A percentile compares a stretch with the other conserved stretches of the same genome.
phyloP scores from a whole-genome alignment of 2,797 vertebrate species.

The Brachyalestes nurse region DNA sequence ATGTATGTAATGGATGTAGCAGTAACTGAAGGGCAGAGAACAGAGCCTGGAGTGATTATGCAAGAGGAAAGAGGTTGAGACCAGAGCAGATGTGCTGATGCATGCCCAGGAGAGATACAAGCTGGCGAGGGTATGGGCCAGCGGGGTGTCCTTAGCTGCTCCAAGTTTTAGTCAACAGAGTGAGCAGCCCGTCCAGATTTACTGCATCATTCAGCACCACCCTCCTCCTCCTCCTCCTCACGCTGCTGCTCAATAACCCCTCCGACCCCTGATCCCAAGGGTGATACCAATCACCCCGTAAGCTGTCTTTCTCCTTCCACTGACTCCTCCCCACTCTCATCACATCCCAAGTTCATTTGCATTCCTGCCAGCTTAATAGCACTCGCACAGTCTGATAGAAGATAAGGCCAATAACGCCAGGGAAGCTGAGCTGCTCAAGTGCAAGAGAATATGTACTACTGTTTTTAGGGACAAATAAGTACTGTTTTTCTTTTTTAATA shows the following conservation, averaged over 20 bases:
- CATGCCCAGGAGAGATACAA: constrained; percentile 16
- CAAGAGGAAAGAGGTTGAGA: constrained; percentile 2
- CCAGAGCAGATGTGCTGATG: constrained; percentile 27
- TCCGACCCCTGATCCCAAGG: constrained; percentile 11
- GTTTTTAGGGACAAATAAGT: no score
- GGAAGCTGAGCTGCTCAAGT: neutral
- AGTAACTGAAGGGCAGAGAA: neutral
- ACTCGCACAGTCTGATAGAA: neutral
- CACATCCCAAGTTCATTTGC: neutral
- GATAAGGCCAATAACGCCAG: neutral
- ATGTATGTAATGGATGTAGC: neutral
- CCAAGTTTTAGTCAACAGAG: neutral
- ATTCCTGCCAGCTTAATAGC: neutral
- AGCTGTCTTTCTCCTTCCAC: neutral
- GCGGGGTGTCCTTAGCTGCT: neutral
- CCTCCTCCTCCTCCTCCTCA: neutral
- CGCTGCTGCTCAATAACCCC: constrained; percentile 17
- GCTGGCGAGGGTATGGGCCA: neutral
- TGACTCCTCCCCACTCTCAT: neutral
- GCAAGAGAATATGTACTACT: no score
- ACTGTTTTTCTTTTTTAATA: no score
- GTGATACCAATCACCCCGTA: constrained; percentile 5
- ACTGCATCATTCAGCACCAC: constrained; percentile 31
- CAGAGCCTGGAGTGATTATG: constrained; percentile 1
- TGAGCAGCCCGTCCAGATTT: neutral